A percentile compares a stretch with the other conserved stretches of the same genome.
Evolutionary conservation across 1,140 invertebrate genomes (phyloP).

Genomic region (Orchestia grillus): DNA sequence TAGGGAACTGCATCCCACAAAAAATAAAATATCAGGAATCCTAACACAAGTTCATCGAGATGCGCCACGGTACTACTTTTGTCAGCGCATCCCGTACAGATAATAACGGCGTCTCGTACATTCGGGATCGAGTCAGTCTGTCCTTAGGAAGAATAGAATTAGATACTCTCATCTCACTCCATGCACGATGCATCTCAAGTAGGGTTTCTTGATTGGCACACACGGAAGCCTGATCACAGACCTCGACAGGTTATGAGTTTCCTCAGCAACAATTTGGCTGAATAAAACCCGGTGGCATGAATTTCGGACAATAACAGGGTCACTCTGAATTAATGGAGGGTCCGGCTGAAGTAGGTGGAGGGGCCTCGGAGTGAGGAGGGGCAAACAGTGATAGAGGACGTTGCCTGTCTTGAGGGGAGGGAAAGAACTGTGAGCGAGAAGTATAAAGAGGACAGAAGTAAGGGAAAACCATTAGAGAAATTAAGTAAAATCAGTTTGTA

Average conservation of each 20-base stretch:
- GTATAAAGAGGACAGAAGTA: neutral
- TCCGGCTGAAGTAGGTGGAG: neutral
- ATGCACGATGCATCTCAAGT: too few species aligned
- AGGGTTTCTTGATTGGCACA: too few species aligned
- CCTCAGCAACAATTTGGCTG: neutral
- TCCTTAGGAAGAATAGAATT: too few species aligned
- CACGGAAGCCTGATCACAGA: neutral
- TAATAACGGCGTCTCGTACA: too few species aligned
- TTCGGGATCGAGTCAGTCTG: too few species aligned
- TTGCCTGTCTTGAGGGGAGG: neutral
- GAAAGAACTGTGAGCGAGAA: neutral
- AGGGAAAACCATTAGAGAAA: neutral
- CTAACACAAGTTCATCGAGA: neutral
- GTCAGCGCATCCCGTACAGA: too few species aligned
- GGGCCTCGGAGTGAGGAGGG: neutral
- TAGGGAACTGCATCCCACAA: neutral
- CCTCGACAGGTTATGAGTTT: neutral
- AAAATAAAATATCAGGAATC: neutral
- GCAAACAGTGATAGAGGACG: neutral
- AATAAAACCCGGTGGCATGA: neutral
- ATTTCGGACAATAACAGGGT: neutral
- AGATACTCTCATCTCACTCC: too few species aligned
- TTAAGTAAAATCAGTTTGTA: neutral
- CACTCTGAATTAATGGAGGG: conserved; percentile 35
- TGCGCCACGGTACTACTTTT: too few species aligned